Evolutionary conservation across 1,140 invertebrate genomes (phyloP).

Genomic region (Leptinotarsa texana): DNA sequence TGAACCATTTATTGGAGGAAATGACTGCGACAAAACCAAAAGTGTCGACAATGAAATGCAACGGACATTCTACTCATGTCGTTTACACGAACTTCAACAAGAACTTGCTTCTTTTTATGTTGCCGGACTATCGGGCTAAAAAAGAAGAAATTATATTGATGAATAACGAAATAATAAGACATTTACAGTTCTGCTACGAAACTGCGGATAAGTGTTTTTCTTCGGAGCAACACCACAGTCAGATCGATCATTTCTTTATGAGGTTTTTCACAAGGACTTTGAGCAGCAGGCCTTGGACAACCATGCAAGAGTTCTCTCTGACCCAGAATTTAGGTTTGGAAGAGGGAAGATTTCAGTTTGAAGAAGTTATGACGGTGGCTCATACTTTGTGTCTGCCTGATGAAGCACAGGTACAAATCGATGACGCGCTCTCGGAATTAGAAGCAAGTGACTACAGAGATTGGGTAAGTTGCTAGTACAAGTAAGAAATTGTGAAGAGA

Average conservation of each 20-base stretch:
- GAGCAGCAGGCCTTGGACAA: constrained; percentile 48
- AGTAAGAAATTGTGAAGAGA: too few species aligned
- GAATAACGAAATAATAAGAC: constrained; percentile 57
- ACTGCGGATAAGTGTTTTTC: constrained; percentile 60
- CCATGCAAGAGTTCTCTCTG: constrained; percentile 39
- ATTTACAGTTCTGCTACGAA: constrained; percentile 60
- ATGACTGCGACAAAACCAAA: constrained; percentile 62
- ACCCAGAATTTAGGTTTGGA: constrained; percentile 17
- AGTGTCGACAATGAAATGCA: constrained; percentile 61
- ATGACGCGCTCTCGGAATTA: constrained; percentile 78
- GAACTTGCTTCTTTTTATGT: constrained; percentile 60
- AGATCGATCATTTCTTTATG: constrained; percentile 63
- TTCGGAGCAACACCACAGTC: constrained; percentile 50
- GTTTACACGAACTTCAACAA: constrained; percentile 59
- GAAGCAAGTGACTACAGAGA: constrained; percentile 81
- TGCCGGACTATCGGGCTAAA: constrained; percentile 59
- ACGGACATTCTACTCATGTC: constrained; percentile 61
- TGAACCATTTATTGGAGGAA: constrained; percentile 69
- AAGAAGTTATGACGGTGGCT: constrained; percentile 57
- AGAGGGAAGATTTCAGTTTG: constrained; percentile 44
- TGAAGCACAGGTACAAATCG: constrained; percentile 75
- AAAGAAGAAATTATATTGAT: constrained; percentile 59
- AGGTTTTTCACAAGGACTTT: constrained; percentile 59
- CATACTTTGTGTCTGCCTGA: constrained; percentile 69
- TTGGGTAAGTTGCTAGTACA: constrained; percentile 62